phyloP scores from a whole-genome alignment of 1,140 invertebrate species.

The Leguminivora glycinivorella region DNA sequence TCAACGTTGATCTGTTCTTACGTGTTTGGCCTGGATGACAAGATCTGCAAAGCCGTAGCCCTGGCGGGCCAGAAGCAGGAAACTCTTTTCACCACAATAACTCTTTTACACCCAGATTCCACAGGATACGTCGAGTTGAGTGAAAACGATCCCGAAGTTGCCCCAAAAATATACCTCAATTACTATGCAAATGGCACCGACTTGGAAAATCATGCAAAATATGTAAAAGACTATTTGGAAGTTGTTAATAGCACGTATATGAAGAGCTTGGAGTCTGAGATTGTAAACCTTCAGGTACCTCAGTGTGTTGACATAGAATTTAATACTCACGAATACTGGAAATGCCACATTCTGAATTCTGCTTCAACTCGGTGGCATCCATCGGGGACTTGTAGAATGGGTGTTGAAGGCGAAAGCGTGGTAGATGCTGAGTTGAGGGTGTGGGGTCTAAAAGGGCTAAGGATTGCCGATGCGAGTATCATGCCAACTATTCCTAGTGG shows the following conservation, averaged over 20 bases:
- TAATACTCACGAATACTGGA: constrained; percentile 85
- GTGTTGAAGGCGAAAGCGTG: constrained; percentile 79
- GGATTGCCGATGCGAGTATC: constrained; percentile 88
- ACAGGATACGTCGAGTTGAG: neutral
- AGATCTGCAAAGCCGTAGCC: neutral
- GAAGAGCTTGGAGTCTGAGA: constrained; percentile 83
- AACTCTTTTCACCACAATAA: neutral
- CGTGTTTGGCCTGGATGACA: neutral
- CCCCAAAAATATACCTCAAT: neutral
- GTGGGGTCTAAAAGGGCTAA: constrained; percentile 80
- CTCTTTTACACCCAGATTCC: neutral
- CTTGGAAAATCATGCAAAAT: neutral
- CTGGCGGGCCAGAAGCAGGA: neutral
- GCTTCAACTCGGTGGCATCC: constrained; percentile 91
- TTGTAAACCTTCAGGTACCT: constrained; percentile 82
- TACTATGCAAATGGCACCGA: constrained; percentile 3
- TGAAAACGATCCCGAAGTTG: neutral
- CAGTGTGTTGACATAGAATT: constrained; percentile 85
- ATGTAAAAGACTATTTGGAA: neutral
- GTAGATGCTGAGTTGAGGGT: constrained; percentile 85
- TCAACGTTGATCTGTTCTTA: neutral
- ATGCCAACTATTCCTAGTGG: constrained; percentile 83
- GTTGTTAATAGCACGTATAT: constrained; percentile 44
- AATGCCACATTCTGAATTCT: constrained; percentile 83
- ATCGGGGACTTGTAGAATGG: constrained; percentile 91